Evolutionary conservation across 2,113 vertebrate species (phyloP).

Genomic region (Calidris pugnax): DNA sequence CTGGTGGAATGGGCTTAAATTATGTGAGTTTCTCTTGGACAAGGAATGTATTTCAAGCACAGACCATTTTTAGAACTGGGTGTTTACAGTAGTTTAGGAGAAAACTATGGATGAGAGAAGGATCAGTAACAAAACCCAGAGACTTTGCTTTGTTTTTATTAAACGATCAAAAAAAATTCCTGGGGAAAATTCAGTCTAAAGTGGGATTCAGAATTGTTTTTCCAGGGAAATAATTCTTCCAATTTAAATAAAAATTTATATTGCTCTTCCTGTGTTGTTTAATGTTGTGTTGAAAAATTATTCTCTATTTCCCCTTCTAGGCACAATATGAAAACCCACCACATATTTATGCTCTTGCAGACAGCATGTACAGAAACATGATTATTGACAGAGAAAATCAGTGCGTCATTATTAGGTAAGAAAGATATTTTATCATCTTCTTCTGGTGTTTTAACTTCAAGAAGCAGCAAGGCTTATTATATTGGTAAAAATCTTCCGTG

Average conservation of each 20-base stretch:
- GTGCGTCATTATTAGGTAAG: slow-evolving; percentile 98
- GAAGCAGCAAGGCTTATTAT: not conserved
- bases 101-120: not conserved
- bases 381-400: slow-evolving; percentile 98
- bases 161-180: not conserved
- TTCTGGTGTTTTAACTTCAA: not conserved
- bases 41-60: not conserved
- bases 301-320: slow-evolving; percentile 66
- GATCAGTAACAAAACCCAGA: not conserved
- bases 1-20: not conserved
- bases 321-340: slow-evolving; percentile 98
- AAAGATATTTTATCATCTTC: not conserved
- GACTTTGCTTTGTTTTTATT: not conserved
- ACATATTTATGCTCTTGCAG: slow-evolving; percentile 96
- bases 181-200: not conserved
- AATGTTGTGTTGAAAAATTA: not conserved
- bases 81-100: not conserved
- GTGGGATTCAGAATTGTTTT: not conserved
- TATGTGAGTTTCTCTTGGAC: not conserved
- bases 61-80: not conserved
- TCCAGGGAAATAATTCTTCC: not conserved
- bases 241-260: not conserved
- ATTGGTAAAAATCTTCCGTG: not conserved
- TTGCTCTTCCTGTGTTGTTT: not conserved
- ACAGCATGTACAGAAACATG: slow-evolving; percentile 99